A percentile compares a stretch with the other conserved stretches of the same genome.
These are phyloP conservation scores for Psilopsiagon aymara DNA, from an alignment of 2,113 vertebrate species.

Conservation along the genomic window DNA sequence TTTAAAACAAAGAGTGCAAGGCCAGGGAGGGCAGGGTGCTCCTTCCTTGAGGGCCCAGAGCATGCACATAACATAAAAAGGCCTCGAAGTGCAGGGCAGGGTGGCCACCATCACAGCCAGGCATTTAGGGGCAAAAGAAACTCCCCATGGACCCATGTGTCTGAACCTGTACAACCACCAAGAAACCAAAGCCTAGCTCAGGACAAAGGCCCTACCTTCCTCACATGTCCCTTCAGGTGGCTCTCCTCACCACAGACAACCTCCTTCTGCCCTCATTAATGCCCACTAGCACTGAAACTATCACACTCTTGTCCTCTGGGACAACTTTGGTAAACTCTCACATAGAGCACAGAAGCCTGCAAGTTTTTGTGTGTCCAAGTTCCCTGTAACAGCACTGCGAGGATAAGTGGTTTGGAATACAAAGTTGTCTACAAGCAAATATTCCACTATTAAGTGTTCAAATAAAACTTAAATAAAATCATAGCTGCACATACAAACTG, in stretches of 20 bases:
- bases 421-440: neutral
- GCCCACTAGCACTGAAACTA: neutral
- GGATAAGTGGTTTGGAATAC: neutral
- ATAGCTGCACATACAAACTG: neutral
- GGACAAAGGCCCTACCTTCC: neutral
- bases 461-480: neutral
- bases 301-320: neutral
- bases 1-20: neutral
- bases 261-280: neutral
- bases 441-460: neutral
- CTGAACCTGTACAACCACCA: neutral
- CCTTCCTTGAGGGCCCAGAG: neutral
- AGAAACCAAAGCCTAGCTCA: neutral
- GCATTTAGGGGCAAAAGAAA: neutral
- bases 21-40: neutral
- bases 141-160: accelerated
- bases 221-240: accelerated
- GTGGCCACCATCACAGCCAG: neutral
- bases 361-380: neutral
- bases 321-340: neutral
- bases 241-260: neutral
- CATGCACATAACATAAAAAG: neutral
- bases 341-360: neutral
- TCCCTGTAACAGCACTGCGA: neutral
- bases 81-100: accelerated